Evolutionary conservation across 2,113 vertebrate species (phyloP).

Genomic region (Eudyptes chrysolophus): DNA sequence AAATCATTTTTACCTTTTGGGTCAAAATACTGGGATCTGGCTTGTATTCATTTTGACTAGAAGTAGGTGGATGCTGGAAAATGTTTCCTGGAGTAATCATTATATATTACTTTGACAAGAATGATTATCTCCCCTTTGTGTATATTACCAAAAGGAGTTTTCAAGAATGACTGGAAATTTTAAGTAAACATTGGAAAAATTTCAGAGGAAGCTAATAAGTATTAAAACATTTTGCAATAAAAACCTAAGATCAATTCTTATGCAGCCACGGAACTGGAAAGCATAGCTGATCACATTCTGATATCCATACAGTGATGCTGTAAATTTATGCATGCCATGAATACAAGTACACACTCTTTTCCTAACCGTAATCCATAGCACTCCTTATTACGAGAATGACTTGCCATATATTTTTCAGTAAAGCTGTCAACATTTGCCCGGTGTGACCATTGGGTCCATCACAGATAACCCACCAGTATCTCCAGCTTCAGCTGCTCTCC

Average conservation of each 20-base stretch:
- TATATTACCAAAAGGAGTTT: background rate
- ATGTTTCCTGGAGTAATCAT: constrained; percentile 2
- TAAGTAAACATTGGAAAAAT: background rate
- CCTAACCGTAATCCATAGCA: background rate
- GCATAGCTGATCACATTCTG: background rate
- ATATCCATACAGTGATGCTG: background rate
- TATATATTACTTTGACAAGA: constrained; percentile 20
- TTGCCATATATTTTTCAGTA: background rate
- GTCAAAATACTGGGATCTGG: constrained; percentile 36
- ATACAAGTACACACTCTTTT: background rate
- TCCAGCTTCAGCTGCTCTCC: background rate
- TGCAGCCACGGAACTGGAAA: accelerated
- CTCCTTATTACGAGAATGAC: background rate
- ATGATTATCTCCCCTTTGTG: background rate
- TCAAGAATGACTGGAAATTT: background rate
- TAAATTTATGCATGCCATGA: background rate
- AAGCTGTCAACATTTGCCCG: background rate
- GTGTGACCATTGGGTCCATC: background rate
- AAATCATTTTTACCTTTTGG: background rate
- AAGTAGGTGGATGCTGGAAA: constrained; percentile 27
- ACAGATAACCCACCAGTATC: background rate
- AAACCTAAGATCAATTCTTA: background rate
- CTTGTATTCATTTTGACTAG: constrained; percentile 24
- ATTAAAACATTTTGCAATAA: background rate
- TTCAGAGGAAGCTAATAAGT: background rate